Evolutionary conservation across 1,140 invertebrate species (phyloP), one percentile per base, ranked within the genome.

Genomic region (Drosophila rhopaloa): DNA sequence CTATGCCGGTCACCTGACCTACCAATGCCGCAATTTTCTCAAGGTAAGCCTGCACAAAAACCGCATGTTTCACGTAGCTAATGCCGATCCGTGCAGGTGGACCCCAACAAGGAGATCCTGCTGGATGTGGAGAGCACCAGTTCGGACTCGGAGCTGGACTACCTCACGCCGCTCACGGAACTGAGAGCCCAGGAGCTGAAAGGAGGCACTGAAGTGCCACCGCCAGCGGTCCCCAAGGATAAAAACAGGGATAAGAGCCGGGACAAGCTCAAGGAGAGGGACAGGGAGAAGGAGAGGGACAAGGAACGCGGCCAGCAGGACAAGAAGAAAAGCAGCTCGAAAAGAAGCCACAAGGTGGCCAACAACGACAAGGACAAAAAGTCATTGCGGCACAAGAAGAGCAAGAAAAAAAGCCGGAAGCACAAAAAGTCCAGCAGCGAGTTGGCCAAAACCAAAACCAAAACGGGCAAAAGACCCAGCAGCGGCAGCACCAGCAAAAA

Each of bases 61-160:
- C 38, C 43, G 48, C 51, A 55, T 55, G 40, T 48, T 41, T 47
- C 10, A 38, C 5, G 10, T 10, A 38, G 9, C 37, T 11, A 38
- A 38, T 38, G 11, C 7, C 29, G 11, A 10, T 10, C 9, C 9
- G 0, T 24, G 19, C 29, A 96, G 94, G 94, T 96, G 19, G 96
- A 97, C 88, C 96, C 96, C 6, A 95, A 96, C 78, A 97, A 97
- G 92, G 98, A 98, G 90, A 97, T 98, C 75, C 96, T 99, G 2
- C 92, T 99, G 59, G 98, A 99, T 93, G 97, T 99, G 2, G 98
- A 97, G 82, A 98, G 97, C 81, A 99, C 98, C 13, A 98, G 97
- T 57, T 98, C 97, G 73, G 97, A 98, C 76, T 95, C 94, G 43
- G 96, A 97, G 60, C 95, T 97, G 61, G 95, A 98, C 62, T 97